Evolutionary conservation across 2,113 vertebrate genomes (phyloP), one percentile per base, ranked within the genome.

Genomic region (Macroglossus sobrinus): DNA sequence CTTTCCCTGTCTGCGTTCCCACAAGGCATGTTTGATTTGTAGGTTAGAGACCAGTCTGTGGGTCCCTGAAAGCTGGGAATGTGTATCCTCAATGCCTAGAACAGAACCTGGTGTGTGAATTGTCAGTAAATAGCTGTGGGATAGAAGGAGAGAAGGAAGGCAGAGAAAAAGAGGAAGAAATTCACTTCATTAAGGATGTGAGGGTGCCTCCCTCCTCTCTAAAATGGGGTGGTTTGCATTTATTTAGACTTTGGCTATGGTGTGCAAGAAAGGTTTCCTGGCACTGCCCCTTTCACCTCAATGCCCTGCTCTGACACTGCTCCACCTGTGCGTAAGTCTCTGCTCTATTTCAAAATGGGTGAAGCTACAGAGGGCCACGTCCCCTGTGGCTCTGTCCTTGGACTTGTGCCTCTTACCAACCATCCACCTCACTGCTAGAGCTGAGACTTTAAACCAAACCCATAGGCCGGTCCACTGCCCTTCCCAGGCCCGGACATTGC

Each of bases 361-460:
- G 93, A 30, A 33, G 26, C 93, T 94, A 93, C 91, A 97, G 7
- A 33, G 78, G 76, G 78, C 0, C 90, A 69, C 79, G 92, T 96
- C 88, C 26, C 0, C 80, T 47, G 53, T 3, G 50, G 53, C 43
- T 33, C 30, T 28, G 28, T 92, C 55, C 38, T 55, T 91, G 38
- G 85, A 95, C 78, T 79, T 79, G 93, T 4, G 82, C 93, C 87
- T 92, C 57, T 97, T 87, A 96, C 71, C 16, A 38, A 84, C 68
- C 80, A 84, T 72, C 0, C 84, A 80, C 47, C 9, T 38, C 74
- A 16, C 11, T 43, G 75, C 76, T 38, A 50, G 61, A 35, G 55
- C 35, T 28, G 30, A 72, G 63, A 57, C 35, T 5, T 1, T 13
- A 38, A 81, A 82, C 38, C 40, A 71, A 40, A 68, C 18, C 38